phyloP scores from a whole-genome alignment of 2,888 invertebrate species.

The Temnothorax unifasciatus region DNA sequence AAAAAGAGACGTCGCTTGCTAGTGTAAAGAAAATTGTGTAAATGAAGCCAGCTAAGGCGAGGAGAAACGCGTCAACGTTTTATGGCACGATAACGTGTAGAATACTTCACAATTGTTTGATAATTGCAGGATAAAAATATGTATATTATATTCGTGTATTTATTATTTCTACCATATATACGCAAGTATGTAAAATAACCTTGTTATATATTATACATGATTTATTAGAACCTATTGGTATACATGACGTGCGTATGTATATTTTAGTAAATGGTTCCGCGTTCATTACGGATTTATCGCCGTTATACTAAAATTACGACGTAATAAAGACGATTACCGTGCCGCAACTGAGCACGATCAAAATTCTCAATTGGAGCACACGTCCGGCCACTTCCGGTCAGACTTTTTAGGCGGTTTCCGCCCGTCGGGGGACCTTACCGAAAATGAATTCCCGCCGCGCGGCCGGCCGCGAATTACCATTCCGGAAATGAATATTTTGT shows the following conservation, averaged over 20 bases:
- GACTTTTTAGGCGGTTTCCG: slow-evolving; percentile 57
- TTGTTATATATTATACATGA: neutral
- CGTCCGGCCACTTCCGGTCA: slow-evolving; percentile 57
- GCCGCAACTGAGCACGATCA: slow-evolving; percentile 64
- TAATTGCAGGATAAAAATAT: neutral
- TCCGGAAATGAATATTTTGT: slow-evolving; percentile 82
- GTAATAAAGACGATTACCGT: slow-evolving; percentile 44
- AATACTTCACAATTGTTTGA: slow-evolving; percentile 1
- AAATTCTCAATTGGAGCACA: slow-evolving; percentile 62
- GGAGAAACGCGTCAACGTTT: slow-evolving; percentile 21
- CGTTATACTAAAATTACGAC: slow-evolving; percentile 15
- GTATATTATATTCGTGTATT: neutral
- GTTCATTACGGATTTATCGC: neutral
- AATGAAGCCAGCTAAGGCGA: slow-evolving; percentile 31
- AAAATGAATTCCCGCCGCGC: slow-evolving; percentile 52
- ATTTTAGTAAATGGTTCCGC: neutral
- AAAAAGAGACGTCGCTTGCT: slow-evolving; percentile 26
- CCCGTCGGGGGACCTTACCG: neutral
- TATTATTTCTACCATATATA: neutral
- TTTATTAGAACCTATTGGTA: neutral
- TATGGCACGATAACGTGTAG: slow-evolving; percentile 6
- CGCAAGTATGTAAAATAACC: neutral
- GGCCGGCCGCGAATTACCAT: slow-evolving; percentile 65
- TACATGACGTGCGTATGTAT: neutral
- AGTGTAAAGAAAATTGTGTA: slow-evolving; percentile 21